A percentile compares a stretch with the other conserved stretches of the same genome.
Conservation (phyloP, 1,140 invertebrate genomes). For the Lamellibrachia luymesi region DNA sequence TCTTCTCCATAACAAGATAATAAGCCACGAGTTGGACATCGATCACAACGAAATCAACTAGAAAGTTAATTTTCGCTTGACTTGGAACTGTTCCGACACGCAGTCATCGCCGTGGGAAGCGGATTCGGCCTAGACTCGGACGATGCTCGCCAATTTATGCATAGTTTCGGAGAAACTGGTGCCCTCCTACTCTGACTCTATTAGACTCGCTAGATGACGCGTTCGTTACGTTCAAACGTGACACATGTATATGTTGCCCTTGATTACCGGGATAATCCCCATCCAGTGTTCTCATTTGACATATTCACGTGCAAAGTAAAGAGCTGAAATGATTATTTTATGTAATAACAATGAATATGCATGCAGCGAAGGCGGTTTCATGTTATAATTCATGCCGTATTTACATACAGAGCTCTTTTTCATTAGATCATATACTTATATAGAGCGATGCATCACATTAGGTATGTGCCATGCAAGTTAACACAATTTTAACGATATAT, state of each 20-base stretch:
- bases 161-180: neutral
- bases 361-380: no score
- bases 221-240: neutral
- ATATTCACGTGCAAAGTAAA: no score
- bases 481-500: no score
- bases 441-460: no score
- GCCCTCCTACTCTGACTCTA: neutral
- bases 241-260: neutral
- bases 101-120: neutral
- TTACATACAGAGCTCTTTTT: no score
- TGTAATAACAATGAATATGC: no score
- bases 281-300: no score
- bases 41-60: constrained; percentile 1
- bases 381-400: no score
- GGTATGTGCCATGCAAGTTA: no score
- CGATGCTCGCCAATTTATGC: neutral
- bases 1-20: neutral
- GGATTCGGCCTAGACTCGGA: neutral
- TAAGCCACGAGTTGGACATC: neutral
- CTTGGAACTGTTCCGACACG: neutral
- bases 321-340: no score
- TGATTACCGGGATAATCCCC: no score
- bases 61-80: constrained; percentile 5
- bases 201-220: neutral
- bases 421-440: no score